phyloP scores from a whole-genome alignment of 2,888 invertebrate species.

The Phorcus lineatus region DNA sequence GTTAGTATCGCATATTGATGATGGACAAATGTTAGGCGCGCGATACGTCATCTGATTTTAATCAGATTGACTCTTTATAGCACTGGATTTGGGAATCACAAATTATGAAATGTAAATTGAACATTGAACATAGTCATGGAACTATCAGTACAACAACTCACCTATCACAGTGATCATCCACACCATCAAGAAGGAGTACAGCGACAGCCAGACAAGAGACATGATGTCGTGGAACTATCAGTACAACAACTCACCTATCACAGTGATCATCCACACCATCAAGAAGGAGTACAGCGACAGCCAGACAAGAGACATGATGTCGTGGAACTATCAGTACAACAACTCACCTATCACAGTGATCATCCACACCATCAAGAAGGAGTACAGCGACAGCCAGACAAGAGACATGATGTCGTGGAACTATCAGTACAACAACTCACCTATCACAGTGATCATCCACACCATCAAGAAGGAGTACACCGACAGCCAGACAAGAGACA shows the following conservation, averaged over 20 bases:
- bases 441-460: conserved; percentile 95
- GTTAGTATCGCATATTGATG: no score
- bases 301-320: conserved; percentile 91
- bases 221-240: neutral
- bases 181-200: conserved; percentile 91
- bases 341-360: conserved; percentile 88
- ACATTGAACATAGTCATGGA: no score
- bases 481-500: conserved; percentile 96
- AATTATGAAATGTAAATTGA: no score
- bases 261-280: conserved; percentile 96
- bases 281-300: conserved; percentile 93
- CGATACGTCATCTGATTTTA: no score
- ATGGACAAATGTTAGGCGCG: no score
- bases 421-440: conserved; percentile 76
- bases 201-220: conserved; percentile 58
- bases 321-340: conserved; percentile 79
- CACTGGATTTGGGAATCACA: no score
- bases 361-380: conserved; percentile 97
- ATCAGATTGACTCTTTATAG: no score
- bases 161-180: conserved; percentile 96
- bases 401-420: conserved; percentile 84
- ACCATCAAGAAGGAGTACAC: conserved; percentile 93
- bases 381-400: conserved; percentile 92
- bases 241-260: conserved; percentile 81
- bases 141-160: conserved; percentile 72